Conservation (phyloP, 2,888 invertebrate species). For the Andrena hattorfiana region DNA sequence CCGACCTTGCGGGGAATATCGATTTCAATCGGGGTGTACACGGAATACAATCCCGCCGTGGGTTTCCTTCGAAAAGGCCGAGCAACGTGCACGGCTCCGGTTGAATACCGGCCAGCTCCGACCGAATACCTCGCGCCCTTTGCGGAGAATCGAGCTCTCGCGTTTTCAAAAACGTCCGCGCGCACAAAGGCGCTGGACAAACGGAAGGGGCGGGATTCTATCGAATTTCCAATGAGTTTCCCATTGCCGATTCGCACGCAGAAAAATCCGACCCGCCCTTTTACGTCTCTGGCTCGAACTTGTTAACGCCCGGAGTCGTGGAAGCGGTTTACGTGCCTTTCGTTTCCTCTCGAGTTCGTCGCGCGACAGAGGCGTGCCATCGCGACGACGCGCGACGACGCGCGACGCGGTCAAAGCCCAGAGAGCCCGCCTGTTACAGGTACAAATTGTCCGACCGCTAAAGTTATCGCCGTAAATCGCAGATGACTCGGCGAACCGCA, state of each 20-base stretch:
- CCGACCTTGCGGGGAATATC: slow-evolving; percentile 79
- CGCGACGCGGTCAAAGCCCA: slow-evolving; percentile 22
- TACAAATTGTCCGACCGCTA: slow-evolving; percentile 81
- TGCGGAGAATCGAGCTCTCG: slow-evolving; percentile 30
- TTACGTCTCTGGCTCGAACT: not conserved
- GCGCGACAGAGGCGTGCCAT: slow-evolving; percentile 20
- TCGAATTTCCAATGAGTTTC: slow-evolving; percentile 51
- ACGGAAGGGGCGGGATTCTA: not conserved
- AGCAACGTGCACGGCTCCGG: slow-evolving; percentile 36
- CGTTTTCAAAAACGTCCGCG: slow-evolving; percentile 25
- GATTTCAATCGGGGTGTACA: slow-evolving; percentile 79
- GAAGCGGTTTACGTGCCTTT: slow-evolving; percentile 8
- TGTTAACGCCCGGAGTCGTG: not conserved
- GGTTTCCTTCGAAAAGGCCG: slow-evolving; percentile 69
- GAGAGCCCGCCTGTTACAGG: slow-evolving; percentile 70
- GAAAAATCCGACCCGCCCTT: not conserved
- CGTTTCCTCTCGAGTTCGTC: not conserved
- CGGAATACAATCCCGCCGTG: slow-evolving; percentile 77
- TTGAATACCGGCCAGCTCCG: slow-evolving; percentile 37
- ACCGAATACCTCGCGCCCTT: slow-evolving; percentile 52
- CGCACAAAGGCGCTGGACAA: slow-evolving; percentile 26
- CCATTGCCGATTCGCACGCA: slow-evolving; percentile 12
- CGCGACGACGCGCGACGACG: not conserved
- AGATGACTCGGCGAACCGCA: slow-evolving; percentile 78
- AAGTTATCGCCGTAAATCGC: slow-evolving; percentile 82